Base-by-base conservation (phyloP, 2,888 invertebrate genomes). In the Diarsia mendica region DNA sequence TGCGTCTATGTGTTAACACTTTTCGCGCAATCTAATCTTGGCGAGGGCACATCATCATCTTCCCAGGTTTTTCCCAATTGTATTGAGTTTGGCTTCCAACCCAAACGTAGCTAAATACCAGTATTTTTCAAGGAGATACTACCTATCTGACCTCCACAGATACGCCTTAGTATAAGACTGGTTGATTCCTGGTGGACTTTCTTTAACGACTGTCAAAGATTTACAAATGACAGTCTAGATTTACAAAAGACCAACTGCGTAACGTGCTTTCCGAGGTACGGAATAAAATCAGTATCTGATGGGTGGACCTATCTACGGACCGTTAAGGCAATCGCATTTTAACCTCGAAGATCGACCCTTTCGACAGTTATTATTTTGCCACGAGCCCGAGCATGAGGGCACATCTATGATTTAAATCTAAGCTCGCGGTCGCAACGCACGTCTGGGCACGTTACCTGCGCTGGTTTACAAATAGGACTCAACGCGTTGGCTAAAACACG, bases 401-500 rank as follows among this genome's bases (percentile, higher is more conserved):
- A 33, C 3, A 60, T 60, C 58, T 60, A 60, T 18, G 58, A 60
- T 60, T 60, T 60, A 60, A 60, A 60, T 60, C 28, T 5, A 18
- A 18, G 18, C 60, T 71, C 64, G 67, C 15, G 77, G 82, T 72
- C 71, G 39, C 86, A 28, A 51, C 80, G 72, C 84, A 78, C 80
- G 77, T 83, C 80, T 77, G 71, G 20, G 55, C 65, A 65, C n/a
- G 75, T 83, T 85, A 83, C 84, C 81, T 83, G 83, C 66, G 58
- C 66, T 71, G 83, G 79, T 72, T 84, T 67, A 74, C 75, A 72
- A 85, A 85, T 75, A 75, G 67, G 51, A 61, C 20, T 23, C 60
- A 74, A 85, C 78, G 73, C 73, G 77, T 67, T 28, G 51, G 46
- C 53, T 80, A 64, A 76, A 84, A 64, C n/a, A 48, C n/a, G 20